These are phyloP conservation scores for Acanthis flammea DNA, from an alignment of 2,797 vertebrate species.

Conservation along the genomic window DNA sequence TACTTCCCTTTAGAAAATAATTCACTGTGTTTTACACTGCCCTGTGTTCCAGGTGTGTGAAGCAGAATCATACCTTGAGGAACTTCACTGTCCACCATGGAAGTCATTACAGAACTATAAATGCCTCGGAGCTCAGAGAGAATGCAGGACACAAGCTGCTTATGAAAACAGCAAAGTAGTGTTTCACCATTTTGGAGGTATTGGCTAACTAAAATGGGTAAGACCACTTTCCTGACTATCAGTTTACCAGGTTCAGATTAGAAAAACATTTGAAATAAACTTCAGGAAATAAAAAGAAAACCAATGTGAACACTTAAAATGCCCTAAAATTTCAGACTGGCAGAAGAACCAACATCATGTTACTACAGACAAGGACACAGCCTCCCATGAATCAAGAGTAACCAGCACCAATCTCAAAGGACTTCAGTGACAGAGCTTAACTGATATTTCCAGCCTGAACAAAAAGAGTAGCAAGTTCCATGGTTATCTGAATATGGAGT, in stretches of 20 bases:
- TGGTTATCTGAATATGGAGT: background rate
- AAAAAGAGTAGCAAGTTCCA: background rate
- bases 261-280: background rate
- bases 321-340: background rate
- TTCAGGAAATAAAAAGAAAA: background rate
- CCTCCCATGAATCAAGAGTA: background rate
- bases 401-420: background rate
- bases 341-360: background rate
- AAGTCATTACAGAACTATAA: background rate
- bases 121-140: background rate
- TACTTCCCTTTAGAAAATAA: background rate
- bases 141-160: background rate
- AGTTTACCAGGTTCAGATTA: background rate
- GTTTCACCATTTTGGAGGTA: background rate
- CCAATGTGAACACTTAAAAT: background rate
- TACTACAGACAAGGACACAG: background rate
- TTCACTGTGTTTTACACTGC: background rate
- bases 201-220: background rate
- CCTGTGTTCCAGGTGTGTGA: background rate
- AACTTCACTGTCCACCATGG: background rate
- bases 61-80: background rate
- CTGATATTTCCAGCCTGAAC: background rate
- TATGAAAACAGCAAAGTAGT: background rate
- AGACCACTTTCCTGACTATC: background rate
- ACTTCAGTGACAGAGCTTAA: background rate